Conservation (phyloP, 1,140 invertebrate genomes). For the Cydia amplana region DNA sequence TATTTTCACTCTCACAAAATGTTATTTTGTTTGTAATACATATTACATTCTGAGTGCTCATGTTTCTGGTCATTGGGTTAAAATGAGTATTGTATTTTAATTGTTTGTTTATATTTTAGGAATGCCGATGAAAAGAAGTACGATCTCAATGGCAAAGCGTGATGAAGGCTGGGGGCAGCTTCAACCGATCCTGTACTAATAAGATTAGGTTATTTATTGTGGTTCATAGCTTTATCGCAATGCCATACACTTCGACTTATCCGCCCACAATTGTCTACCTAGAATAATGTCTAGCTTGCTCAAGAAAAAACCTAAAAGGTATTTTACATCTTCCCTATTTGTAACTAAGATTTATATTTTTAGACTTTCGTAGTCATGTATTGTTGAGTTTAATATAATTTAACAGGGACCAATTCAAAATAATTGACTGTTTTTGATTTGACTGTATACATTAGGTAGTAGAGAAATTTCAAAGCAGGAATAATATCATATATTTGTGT, state of each 20-base stretch:
- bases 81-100: slow-evolving; percentile 35
- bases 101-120: slow-evolving; percentile 61
- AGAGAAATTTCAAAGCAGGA: background rate
- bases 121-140: slow-evolving; percentile 72
- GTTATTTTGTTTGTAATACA: background rate
- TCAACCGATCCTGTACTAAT: slow-evolving; percentile 1
- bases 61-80: slow-evolving; percentile 29
- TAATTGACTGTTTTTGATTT: background rate
- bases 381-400: background rate
- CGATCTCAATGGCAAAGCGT: slow-evolving; percentile 64
- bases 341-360: background rate
- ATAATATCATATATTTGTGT: slow-evolving; percentile 28
- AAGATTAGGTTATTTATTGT: slow-evolving; percentile 16
- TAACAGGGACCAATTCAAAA: slow-evolving; percentile 1
- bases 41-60: slow-evolving; percentile 15
- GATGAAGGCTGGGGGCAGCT: slow-evolving; percentile 41
- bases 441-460: background rate
- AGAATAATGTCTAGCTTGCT: slow-evolving; percentile 6
- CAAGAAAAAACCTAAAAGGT: background rate
- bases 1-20: background rate
- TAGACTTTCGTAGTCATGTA: background rate
- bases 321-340: background rate
- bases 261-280: slow-evolving; percentile 1
- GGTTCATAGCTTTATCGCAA: slow-evolving; percentile 20
- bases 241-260: slow-evolving; percentile 2